Evolutionary conservation across 2,797 vertebrate genomes (phyloP), one percentile per base, ranked within the genome.

Genomic region (Pelobates cultripes): DNA sequence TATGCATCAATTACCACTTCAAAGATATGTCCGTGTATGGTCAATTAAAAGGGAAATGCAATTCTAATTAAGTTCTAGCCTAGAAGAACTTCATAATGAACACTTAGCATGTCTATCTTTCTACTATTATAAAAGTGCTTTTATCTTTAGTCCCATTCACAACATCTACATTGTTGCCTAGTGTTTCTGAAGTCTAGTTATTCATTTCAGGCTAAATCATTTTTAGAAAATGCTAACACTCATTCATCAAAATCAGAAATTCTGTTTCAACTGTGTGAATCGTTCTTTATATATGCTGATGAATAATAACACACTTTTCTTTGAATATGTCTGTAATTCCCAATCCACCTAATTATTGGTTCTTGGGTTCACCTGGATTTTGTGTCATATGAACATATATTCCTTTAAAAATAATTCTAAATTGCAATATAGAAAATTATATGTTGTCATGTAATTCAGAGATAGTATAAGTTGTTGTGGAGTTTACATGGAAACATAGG

Each of bases 261-360:
- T 60, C 51, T 55, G 17, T 68, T 71, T 63, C 13, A 78, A 71
- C 41, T 12, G 9, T 70, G 53, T 69, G 41, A 79, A 64, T 79
- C 13, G 51, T 12, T 61, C 4, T 43, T 40, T 44, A 70, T 10
- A 28, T 28, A 14, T 2, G 9, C 40, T 70, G 41, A 28, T 61
- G 44, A 15, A 4, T 55, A 72, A 28, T 47, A 78, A 78, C 40
- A 17, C 8, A 51, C 13, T 40, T 63, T 78, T 45, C 43, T 72
- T 67, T 78, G n/a, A 43, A 64, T 17, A 64, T 41, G 45, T 64
- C 13, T 64, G 0, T 43, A 45, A 71, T 71, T 79, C 69, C 77
- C 77, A 72, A 64, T 47, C n/a, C 69, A 51, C 60, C 69, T 60
- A 79, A 79, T 79, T 79, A 79, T 60, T 17, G 44, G 4, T 71